A percentile compares a stretch with the other conserved stretches of the same genome.
These are phyloP conservation scores for Anolis carolinensis DNA, from an alignment of 2,113 vertebrate genomes.

Conservation along the genomic window DNA sequence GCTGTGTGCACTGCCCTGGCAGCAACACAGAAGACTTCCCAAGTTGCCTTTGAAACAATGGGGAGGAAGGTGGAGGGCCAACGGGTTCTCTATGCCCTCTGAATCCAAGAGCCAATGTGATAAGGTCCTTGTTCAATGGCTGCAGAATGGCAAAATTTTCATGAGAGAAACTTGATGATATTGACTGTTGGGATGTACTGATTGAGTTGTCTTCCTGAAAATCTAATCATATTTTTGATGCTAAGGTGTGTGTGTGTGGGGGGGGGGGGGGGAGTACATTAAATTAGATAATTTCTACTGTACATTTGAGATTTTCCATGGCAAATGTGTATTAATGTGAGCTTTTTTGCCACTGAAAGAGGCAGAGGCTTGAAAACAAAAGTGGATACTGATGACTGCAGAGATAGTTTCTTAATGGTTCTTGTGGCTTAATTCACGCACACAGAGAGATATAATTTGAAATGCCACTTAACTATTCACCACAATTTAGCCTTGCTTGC, in stretches of 20 bases:
- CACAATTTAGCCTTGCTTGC: conserved; percentile 18
- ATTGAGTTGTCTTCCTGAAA: not conserved
- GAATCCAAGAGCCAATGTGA: too few relatives aligned
- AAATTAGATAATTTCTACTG: not conserved
- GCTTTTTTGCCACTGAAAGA: not conserved
- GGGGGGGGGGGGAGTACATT: too few relatives aligned
- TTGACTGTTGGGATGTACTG: not conserved
- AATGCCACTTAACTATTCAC: not conserved
- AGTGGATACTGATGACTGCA: not conserved
- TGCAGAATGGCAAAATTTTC: not conserved
- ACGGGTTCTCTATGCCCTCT: too few relatives aligned
- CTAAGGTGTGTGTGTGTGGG: too few relatives aligned
- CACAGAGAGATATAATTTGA: not conserved
- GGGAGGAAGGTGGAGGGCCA: too few relatives aligned
- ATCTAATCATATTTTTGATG: not conserved
- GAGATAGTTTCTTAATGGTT: not conserved
- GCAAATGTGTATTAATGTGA: not conserved
- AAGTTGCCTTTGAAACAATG: too few relatives aligned
- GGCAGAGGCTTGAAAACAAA: not conserved
- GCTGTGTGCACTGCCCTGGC: too few relatives aligned
- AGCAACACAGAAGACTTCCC: too few relatives aligned
- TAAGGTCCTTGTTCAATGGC: too few relatives aligned
- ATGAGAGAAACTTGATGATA: not conserved
- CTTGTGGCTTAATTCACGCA: not conserved
- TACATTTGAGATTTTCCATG: not conserved